Percentiles rank a stretch among this genome's conserved stretches.
phyloP scores from a whole-genome alignment of 1,140 invertebrate species.

The Diplogasteroides magnus region DNA sequence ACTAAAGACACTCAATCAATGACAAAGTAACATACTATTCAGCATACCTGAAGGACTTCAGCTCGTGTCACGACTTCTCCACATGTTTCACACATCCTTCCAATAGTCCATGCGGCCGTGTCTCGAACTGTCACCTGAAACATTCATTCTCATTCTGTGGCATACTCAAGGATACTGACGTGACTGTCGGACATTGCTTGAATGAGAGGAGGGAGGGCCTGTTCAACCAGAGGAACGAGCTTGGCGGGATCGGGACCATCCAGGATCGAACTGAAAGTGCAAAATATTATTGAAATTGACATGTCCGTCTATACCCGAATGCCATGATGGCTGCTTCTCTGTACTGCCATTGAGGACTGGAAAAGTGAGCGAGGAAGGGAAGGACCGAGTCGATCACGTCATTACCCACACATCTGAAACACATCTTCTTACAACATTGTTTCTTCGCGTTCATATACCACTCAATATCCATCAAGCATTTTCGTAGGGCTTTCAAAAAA shows the following conservation, averaged over 20 bases:
- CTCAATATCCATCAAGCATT: too few species aligned
- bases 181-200: slow-evolving; percentile 83
- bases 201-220: slow-evolving; percentile 90
- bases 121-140: slow-evolving; percentile 76
- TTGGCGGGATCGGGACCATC: slow-evolving; percentile 82
- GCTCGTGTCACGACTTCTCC: slow-evolving; percentile 83
- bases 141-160: slow-evolving; percentile 11
- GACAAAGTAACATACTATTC: background rate
- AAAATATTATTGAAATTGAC: background rate
- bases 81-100: slow-evolving; percentile 91
- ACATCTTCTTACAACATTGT: too few species aligned
- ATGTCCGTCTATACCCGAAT: slow-evolving; percentile 65
- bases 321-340: slow-evolving; percentile 94
- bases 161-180: slow-evolving; percentile 35
- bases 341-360: slow-evolving; percentile 84
- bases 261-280: slow-evolving; percentile 68
- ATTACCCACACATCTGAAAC: slow-evolving; percentile 97
- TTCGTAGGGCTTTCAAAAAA: too few species aligned
- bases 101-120: slow-evolving; percentile 95
- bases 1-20: slow-evolving; percentile 71
- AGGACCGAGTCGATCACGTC: slow-evolving; percentile 89
- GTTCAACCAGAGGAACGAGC: slow-evolving; percentile 84
- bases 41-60: slow-evolving; percentile 2
- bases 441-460: too few species aligned
- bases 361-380: slow-evolving; percentile 94